Evolutionary conservation across 2,113 vertebrate genomes (phyloP), one percentile per base, ranked within the genome.

Genomic region (Martes martes): DNA sequence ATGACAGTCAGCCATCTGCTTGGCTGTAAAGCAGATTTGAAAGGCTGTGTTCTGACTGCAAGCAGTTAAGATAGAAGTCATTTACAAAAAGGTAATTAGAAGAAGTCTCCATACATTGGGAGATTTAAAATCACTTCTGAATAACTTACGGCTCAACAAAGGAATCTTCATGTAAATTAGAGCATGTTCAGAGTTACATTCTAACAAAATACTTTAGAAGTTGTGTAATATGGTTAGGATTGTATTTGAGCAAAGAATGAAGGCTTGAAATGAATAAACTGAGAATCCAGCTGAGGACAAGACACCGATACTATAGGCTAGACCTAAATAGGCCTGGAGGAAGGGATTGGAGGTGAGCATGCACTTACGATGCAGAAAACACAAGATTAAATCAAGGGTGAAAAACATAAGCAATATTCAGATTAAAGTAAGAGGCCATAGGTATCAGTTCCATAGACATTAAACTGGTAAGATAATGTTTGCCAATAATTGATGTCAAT

Each of bases 61-160:
- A 59, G n/a, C 59, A 92, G 28, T 83, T 84, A 92, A 52, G 15
- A 59, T 83, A 83, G 52, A 94, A 65, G 71, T 79, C 61, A 65
- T 79, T 97, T 74, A 65, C 24, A 92, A 80, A 92, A 89, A 23
- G 50, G 11, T 79, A 84, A 83, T 71, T 55, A 97, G 78, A 61
- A 94, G 74, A 88, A 80, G 42, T 79, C 80, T 45, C 67, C 45
- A 59, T 73, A 85, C 80, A 19, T 36, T 71, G 90, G 85, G 85
- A n/a, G 84, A 65, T 84, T 89, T 63, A 80, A 71, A 94, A 50
- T 94, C 57, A 94, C 52, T 89, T 89, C 45, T 50, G 15, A 80
- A 65, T 92, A 96, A 83, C 19, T 94, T 89, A 65, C 0, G 82
- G 47, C 74, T 95, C 57, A 93, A 52, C 63, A 76, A 24, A 92